Evolutionary conservation across 2,888 invertebrate genomes (phyloP).

Genomic region (Ectemnius cavifrons): DNA sequence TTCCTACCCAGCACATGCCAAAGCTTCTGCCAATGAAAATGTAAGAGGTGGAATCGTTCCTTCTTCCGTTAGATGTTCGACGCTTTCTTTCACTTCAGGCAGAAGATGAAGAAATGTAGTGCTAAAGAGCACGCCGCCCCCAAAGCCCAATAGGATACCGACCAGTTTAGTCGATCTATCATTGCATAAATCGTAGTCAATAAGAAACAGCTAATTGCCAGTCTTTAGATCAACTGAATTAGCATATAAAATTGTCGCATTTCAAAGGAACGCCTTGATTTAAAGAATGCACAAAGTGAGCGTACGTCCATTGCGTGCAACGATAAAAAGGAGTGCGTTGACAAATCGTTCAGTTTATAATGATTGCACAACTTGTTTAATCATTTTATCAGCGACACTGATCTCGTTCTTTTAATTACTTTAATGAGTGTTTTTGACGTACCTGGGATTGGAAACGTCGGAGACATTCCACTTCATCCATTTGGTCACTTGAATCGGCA

Average conservation of each 20-base stretch:
- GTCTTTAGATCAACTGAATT: too few species aligned
- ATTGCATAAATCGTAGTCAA: not conserved
- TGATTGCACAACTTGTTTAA: not conserved
- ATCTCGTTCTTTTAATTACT: not conserved
- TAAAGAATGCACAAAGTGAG: too few species aligned
- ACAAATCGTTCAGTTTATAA: not conserved
- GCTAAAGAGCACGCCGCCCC: slow-evolving; percentile 90
- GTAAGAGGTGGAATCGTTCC: slow-evolving; percentile 79
- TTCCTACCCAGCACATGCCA: slow-evolving; percentile 82
- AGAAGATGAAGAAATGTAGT: slow-evolving; percentile 90
- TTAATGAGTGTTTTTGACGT: slow-evolving; percentile 18
- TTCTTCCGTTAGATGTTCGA: slow-evolving; percentile 80
- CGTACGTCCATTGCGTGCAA: not conserved
- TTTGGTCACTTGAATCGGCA: slow-evolving; percentile 85
- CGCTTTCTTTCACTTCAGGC: slow-evolving; percentile 87
- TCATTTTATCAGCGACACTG: not conserved
- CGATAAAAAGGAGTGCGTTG: not conserved
- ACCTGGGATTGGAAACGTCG: slow-evolving; percentile 69
- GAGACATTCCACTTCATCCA: slow-evolving; percentile 82
- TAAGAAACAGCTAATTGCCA: too few species aligned
- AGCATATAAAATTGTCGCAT: too few species aligned
- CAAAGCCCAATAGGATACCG: slow-evolving; percentile 86
- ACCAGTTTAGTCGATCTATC: slow-evolving; percentile 77
- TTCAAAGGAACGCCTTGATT: too few species aligned
- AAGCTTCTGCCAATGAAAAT: slow-evolving; percentile 84